These are phyloP conservation scores for Otis tarda DNA, from an alignment of 2,113 vertebrate genomes.

Conservation along the genomic window DNA sequence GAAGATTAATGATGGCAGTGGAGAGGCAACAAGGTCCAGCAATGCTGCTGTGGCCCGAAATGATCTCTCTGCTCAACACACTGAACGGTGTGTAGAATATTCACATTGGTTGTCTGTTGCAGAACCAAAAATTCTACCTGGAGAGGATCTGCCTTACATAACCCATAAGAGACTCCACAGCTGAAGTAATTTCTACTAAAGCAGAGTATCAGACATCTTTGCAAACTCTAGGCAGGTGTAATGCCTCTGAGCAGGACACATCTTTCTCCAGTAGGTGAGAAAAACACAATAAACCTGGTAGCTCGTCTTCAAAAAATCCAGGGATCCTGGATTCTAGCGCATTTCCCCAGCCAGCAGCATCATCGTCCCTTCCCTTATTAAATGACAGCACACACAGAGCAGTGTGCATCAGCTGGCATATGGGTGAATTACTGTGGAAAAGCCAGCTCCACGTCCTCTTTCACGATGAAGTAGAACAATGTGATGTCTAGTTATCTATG, in stretches of 20 bases:
- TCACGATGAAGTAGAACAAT: background rate
- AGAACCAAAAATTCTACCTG: background rate
- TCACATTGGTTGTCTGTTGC: accelerated
- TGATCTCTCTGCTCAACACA: accelerated
- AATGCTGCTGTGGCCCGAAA: background rate
- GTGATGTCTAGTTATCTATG: background rate
- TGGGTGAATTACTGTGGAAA: accelerated
- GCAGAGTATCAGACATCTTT: background rate
- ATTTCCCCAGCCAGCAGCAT: background rate
- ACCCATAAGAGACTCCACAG: background rate
- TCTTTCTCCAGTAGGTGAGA: background rate
- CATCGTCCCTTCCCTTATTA: background rate
- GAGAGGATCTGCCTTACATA: background rate
- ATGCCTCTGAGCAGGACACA: background rate
- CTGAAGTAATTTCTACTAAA: background rate
- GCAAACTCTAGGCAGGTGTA: background rate
- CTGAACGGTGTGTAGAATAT: background rate
- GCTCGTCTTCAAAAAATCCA: background rate
- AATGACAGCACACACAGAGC: background rate
- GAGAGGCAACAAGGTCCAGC: background rate
- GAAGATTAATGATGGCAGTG: background rate
- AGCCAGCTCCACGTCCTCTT: background rate
- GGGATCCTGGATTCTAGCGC: background rate
- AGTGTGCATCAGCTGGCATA: accelerated
- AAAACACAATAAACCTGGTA: background rate